Evolutionary conservation across 2,888 invertebrate genomes (phyloP), one percentile per base, ranked within the genome.

Genomic region (Thera britannica): DNA sequence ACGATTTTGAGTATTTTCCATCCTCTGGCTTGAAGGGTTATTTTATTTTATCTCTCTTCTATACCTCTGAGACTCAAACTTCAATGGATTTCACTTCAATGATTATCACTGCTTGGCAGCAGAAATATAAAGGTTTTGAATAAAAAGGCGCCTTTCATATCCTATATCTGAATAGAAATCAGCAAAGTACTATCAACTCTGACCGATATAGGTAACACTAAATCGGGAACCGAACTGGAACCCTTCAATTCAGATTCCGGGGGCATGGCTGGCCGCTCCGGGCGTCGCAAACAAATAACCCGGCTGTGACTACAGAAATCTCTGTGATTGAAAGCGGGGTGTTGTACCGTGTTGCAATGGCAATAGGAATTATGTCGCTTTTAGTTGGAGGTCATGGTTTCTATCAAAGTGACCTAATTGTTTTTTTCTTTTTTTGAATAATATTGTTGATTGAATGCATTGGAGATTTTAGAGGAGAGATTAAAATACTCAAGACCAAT

Each of bases 221-320:
- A 72, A 74, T 71, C 69, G 76, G 75, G 79, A 73, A 68, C 73
- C 76, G 77, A 76, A 76, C 73, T 72, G 70, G 75, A 79, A 76
- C 80, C 80, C 82, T 84, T 83, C 82, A 77, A 85, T 88, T 88
- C 81, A 68, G 80, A 87, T 87, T 86, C 85, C 75, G 78, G 62
- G 74, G 67, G 81, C 83, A 80, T 57, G 57, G 41, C 56, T 41
- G 75, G 73, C 75, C 83, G 87, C 86, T 82, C 81, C 79, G 82
- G 87, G 87, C 85, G 81, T 74, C 82, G 79, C 87, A 89, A 89
- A 90, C 89, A 89, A 89, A 90, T 88, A 87, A 81, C 86, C 79
- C 78, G 75, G 80, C 81, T 86, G 83, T 83, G 79, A 81, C 81
- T 82, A 82, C 85, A 85, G 84, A 84, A 86, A 85, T 86, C 84